A percentile compares a stretch with the other conserved stretches of the same genome.
Evolutionary conservation across 1,140 invertebrate genomes (phyloP).

Genomic region (Heterodera carotae): DNA sequence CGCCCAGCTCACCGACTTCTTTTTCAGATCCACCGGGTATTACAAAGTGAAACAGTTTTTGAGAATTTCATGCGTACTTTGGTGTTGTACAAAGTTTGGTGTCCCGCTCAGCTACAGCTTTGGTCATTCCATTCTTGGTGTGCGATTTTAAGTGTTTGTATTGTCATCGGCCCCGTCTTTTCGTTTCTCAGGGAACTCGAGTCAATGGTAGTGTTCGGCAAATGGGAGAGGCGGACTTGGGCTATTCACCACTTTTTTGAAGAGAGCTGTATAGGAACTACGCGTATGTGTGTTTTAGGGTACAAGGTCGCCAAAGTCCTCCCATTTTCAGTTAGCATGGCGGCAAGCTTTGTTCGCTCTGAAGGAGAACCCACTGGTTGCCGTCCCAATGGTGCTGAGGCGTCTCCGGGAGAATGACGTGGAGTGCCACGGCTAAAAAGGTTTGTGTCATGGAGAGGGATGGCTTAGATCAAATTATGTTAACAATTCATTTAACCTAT

Average conservation of each 20-base stretch:
- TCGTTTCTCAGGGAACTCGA: slow-evolving; percentile 67
- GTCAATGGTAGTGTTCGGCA: no score
- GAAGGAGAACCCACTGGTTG: slow-evolving; percentile 88
- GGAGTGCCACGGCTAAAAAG: slow-evolving; percentile 97
- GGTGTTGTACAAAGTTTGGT: slow-evolving; percentile 87
- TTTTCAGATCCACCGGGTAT: slow-evolving; percentile 34
- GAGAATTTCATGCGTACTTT: slow-evolving; percentile 94
- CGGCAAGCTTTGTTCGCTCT: slow-evolving; percentile 91
- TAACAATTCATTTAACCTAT: no score
- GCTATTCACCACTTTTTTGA: slow-evolving; percentile 74
- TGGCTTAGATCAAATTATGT: no score
- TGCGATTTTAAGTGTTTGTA: slow-evolving; percentile 30
- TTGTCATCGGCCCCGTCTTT: not conserved
- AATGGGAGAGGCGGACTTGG: slow-evolving; percentile 86
- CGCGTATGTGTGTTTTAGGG: slow-evolving; percentile 33
- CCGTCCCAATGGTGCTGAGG: slow-evolving; percentile 88
- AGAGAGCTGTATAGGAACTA: slow-evolving; percentile 52
- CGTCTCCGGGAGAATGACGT: slow-evolving; percentile 89
- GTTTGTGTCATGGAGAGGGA: no score
- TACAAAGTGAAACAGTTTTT: slow-evolving; percentile 44
- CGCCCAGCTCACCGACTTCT: not conserved
- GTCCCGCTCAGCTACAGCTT: slow-evolving; percentile 81
- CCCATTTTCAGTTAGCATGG: slow-evolving; percentile 94
- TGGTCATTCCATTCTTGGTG: slow-evolving; percentile 83
- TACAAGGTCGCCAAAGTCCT: slow-evolving; percentile 10